These are phyloP conservation scores for Halichoeres trimaculatus DNA, from an alignment of 2,113 vertebrate genomes.

Conservation along the genomic window DNA sequence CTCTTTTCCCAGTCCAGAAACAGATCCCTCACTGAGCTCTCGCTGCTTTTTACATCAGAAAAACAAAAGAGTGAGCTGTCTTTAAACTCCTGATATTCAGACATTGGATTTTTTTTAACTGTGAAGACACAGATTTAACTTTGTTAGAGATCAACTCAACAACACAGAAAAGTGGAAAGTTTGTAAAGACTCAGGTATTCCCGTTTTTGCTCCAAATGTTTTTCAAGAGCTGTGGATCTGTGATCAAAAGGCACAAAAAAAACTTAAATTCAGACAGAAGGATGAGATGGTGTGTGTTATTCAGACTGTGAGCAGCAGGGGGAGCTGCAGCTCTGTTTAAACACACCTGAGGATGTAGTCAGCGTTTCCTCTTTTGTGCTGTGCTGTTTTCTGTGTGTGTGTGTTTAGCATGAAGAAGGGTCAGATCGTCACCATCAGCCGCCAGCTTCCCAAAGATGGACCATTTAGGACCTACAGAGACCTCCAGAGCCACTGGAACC, in stretches of 20 bases:
- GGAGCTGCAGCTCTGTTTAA: constrained; percentile 23
- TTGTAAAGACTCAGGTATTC: no score
- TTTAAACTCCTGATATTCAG: no score
- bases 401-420: constrained; percentile 92
- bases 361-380: background rate
- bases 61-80: no score
- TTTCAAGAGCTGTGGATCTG: no score
- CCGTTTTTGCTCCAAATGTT: no score
- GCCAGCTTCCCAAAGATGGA: constrained; percentile 81
- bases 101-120: no score
- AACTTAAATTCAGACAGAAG: background rate
- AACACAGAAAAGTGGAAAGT: no score
- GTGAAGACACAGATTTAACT: no score
- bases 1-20: background rate
- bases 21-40: background rate
- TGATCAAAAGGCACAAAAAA: background rate
- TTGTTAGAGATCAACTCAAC: no score
- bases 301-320: constrained; percentile 47
- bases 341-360: background rate
- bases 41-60: no score
- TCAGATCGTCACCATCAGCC: constrained; percentile 87
- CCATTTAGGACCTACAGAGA: constrained; percentile 88
- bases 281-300: background rate
- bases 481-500: constrained; percentile 88
- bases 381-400: constrained; percentile 3